Conservation (phyloP, 64 coral and sea anemone genomes). For the Pocillopora verrucosa region DNA sequence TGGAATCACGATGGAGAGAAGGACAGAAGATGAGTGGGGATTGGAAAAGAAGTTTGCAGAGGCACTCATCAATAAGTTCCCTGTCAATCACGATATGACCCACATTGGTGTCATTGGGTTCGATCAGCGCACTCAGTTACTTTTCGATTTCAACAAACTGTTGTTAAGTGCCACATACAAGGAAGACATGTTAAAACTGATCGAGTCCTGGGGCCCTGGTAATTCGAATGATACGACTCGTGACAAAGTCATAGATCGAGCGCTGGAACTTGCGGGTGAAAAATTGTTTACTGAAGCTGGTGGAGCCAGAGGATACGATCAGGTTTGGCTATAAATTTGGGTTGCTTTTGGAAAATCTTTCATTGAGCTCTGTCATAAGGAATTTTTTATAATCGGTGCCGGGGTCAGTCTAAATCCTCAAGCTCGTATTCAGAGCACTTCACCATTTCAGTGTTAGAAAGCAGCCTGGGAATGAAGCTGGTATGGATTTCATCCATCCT, state of each 20-base stretch:
- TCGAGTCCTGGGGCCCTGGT: background rate
- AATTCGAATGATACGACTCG: too few relatives aligned
- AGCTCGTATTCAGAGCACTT: too few relatives aligned
- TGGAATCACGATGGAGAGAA: background rate
- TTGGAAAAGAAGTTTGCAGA: background rate
- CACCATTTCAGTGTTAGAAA: too few relatives aligned
- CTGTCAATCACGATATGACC: background rate
- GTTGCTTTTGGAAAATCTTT: too few relatives aligned
- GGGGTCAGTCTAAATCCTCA: too few relatives aligned
- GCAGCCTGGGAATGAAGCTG: too few relatives aligned
- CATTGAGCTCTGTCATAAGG: too few relatives aligned
- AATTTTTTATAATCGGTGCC: too few relatives aligned
- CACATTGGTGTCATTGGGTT: constrained; percentile 1
- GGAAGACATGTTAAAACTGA: background rate
- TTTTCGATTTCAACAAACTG: background rate
- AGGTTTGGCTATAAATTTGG: background rate
- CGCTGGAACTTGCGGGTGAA: background rate
- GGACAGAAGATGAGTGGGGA: background rate
- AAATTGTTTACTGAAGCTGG: background rate
- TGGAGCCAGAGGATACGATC: background rate
- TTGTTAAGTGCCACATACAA: background rate
- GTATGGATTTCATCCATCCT: too few relatives aligned
- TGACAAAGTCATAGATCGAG: background rate
- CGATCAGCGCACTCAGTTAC: background rate
- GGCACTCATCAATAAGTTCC: background rate